Base-by-base conservation (phyloP, 2,797 vertebrate species). In the Falco biarmicus region DNA sequence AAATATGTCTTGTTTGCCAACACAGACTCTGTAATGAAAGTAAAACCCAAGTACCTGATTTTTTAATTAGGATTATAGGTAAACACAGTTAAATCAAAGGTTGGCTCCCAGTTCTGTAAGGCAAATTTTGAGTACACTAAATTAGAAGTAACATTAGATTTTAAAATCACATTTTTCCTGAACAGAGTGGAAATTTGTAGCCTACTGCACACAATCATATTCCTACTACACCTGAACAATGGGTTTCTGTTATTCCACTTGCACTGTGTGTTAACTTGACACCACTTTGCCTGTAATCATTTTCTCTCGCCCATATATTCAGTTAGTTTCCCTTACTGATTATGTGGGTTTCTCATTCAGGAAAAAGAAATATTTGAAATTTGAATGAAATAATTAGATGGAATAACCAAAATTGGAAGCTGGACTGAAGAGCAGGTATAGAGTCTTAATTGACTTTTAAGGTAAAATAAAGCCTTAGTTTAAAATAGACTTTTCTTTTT, bases 281-380 rank as follows among this genome's bases (percentile, higher is more conserved):
- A 89, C 61, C 73, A 79, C 39, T 91, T 92, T 32, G 5, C 15
- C 51, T 86, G 69, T 39, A 87, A 87, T 75, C 0, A 76, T 86
- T 95, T 91, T 93, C 75, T 83, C 73, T 89, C 2, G 0, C 16
- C n/a, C 37, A 34, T 65, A 48, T 61, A 94, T 68, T 78, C 50
- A 60, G 57, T 66, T 64, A 50, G 48, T 82, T 96, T 96, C 61
- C 43, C 37, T 65, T 75, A 56, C 50, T 78, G 78, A 69, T 81
- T 73, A 91, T 29, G 29, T 48, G 59, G 14, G 47, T 54, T 68
- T 93, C 43, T 84, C 61, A 94, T 45, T 79, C 34, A 94, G 87
- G 75, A 85, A 89, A 85, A 79, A 20, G 43, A 94, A 93, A 88
- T 78, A 69, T 84, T 89, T 16, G 3, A 84, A 91, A 87, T 92